A percentile compares a stretch with the other conserved stretches of the same genome.
Conservation (phyloP, 2,797 vertebrate genomes). For the Knipowitschia caucasica region DNA sequence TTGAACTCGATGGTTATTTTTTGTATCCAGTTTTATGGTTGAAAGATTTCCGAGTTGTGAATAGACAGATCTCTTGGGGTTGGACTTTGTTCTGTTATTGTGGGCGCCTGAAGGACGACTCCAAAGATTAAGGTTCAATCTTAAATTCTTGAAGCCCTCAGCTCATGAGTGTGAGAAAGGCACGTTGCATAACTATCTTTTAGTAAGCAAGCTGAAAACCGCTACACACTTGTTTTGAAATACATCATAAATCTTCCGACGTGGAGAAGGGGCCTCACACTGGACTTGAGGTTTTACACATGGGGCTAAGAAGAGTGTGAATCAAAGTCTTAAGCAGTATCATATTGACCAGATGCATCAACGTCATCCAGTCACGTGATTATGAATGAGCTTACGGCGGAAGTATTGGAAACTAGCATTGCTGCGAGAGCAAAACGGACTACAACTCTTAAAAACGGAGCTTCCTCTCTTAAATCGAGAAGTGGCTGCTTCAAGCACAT, state of each 20-base stretch:
- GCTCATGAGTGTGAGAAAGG: neutral
- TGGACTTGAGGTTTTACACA: neutral
- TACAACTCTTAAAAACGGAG: no score
- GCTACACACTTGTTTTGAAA: neutral
- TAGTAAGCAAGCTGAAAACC: neutral
- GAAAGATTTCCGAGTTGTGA: neutral
- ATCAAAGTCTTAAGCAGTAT: no score
- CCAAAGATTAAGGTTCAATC: neutral
- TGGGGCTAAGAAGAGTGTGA: no score
- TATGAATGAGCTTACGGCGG: no score
- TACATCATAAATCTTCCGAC: neutral
- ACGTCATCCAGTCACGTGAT: no score
- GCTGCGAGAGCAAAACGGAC: no score
- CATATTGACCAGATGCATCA: no score
- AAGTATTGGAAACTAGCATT: no score
- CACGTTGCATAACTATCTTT: neutral
- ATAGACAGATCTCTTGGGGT: neutral
- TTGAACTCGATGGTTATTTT: no score
- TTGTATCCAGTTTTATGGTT: neutral
- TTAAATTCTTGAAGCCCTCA: neutral
- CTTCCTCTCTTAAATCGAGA: no score
- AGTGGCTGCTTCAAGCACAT: no score
- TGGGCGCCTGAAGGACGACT: neutral
- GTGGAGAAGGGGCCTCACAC: neutral
- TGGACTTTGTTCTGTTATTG: neutral